Evolutionary conservation across 2,797 vertebrate species (phyloP), one percentile per base, ranked within the genome.

Genomic region (Gymnothorax reevesii): DNA sequence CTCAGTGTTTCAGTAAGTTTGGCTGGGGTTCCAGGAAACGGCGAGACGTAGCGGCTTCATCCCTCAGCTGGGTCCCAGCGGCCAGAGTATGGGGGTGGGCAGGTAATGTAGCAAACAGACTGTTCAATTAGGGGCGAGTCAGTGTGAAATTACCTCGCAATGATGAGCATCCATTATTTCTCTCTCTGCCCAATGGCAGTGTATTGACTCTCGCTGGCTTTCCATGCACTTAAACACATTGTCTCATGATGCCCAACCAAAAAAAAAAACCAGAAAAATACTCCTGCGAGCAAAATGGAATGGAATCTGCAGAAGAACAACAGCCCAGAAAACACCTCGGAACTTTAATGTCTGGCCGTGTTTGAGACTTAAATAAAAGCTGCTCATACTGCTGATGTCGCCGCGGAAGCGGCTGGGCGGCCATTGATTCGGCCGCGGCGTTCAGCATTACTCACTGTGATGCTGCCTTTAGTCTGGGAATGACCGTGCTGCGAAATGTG

Each of bases 121-220:
- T 95, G 94, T 96, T 96, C 95, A 96, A 96, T 96, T 96, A 96
- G 94, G 93, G 92, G 95, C 92, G 94, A 94, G 93, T 94, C 94
- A 93, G 93, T 96, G 95, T 96, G 96, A 96, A 96, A 96, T 96
- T 96, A 95, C 95, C 93, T 96, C 94, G 92, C 93, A 96, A 96
- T 94, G 94, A 96, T 96, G 95, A 95, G 94, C 94, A 94, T 95
- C 94, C 94, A 94, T 96, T 95, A 96, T 94, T 89, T 92, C 93
- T 88, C 86, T 91, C 91, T 92, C 91, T 66, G 92, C 93, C 94
- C 92, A 90, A 86, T 94, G 93, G 95, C 93, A 91, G 90, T 94
- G 92, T 90, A 83, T 91, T 20, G 25, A 49, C 66, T 87, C 57
- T 80, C 57, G 17, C 49, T 4, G 2, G 54, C 42, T 84, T 82